Base-by-base conservation (phyloP, 2,888 invertebrate species). In the Campaea margaritaria region DNA sequence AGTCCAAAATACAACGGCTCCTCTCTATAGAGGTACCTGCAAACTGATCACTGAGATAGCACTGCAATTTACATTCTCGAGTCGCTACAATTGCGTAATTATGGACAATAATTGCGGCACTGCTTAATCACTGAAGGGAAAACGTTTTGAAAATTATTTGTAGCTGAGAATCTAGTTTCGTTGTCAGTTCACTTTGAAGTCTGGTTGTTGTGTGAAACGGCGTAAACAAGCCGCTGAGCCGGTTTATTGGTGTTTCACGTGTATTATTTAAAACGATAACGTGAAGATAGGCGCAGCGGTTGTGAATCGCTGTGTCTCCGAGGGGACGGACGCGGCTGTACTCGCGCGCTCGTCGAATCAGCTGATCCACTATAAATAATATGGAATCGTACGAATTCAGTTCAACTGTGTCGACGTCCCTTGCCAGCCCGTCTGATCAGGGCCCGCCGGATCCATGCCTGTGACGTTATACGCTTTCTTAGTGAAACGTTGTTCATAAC, bases 361-460 rank as follows among this genome's bases (percentile, higher is more conserved):
- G 92, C 91, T 89, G 92, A 89, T 89, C 78, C 79, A 87, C 91
- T 91, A 91, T 90, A 89, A 90, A 92, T 91, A 91, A 89, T 91
- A 83, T 78, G 76, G 82, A 86, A 87, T 85, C 79, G 84, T 82
- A 81, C 78, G 80, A 78, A 85, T 87, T 85, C 85, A 85, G 74
- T 81, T 81, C 73, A 73, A 75, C 70, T 61, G 63, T 59, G 67
- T 54, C 67, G 62, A 51, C 54, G 57, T 56, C 52, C 51, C 56
- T 52, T 42, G 43, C 45, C 10, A 10, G 48, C 52, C 34, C 16
- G 41, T 9, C 56, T 31, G 27, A 47, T 38, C 47, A 47, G 31
- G 9, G 31, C 31, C 36, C 28, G 31, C 31, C 36, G 16, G 44
- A 13, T 7, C 48, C 48, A 38, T 38, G 36, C 8, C 11, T 34